Percentiles rank a stretch among this genome's conserved stretches.
phyloP scores from a whole-genome alignment of 1,140 invertebrate genomes.

The Rhagoletis zephyria region DNA sequence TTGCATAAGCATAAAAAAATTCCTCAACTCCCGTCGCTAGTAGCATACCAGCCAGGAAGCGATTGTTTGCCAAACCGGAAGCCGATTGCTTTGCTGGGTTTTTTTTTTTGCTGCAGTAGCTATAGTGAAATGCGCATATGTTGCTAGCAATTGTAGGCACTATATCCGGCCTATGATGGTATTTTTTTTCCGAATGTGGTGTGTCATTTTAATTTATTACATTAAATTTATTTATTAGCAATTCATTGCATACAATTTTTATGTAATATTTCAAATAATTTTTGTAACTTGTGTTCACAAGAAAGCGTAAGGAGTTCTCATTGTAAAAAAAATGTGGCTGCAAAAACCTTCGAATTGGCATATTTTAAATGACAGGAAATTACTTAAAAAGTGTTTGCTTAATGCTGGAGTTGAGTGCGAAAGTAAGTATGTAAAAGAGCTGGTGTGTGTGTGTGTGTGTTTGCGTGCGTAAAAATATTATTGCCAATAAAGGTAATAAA shows the following conservation, averaged over 20 bases:
- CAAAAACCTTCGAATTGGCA: neutral
- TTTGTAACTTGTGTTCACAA: neutral
- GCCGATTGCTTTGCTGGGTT: constrained; percentile 13
- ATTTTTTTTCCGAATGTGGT: neutral
- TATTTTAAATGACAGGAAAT: constrained; percentile 10
- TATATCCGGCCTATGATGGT: neutral
- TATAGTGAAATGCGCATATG: neutral
- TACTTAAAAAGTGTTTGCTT: neutral
- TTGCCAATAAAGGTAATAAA: constrained; percentile 54
- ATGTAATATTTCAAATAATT: constrained; percentile 33
- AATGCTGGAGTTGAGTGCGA: neutral
- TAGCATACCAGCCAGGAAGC: neutral
- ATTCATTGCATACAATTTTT: constrained; percentile 21
- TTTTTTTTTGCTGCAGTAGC: neutral
- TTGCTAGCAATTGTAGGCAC: neutral
- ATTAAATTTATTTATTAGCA: constrained; percentile 23
- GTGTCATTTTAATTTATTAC: constrained; percentile 12
- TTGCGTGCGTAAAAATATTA: constrained; percentile 28
- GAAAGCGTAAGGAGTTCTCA: too few relatives aligned
- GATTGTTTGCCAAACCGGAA: constrained; percentile 48
- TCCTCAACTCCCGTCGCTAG: neutral
- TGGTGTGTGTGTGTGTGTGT: neutral
- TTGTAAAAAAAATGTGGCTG: neutral
- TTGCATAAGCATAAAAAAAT: constrained; percentile 49
- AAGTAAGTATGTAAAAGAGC: too few relatives aligned